phyloP scores from a whole-genome alignment of 2,888 invertebrate species.

The Itoplectis maculator region DNA sequence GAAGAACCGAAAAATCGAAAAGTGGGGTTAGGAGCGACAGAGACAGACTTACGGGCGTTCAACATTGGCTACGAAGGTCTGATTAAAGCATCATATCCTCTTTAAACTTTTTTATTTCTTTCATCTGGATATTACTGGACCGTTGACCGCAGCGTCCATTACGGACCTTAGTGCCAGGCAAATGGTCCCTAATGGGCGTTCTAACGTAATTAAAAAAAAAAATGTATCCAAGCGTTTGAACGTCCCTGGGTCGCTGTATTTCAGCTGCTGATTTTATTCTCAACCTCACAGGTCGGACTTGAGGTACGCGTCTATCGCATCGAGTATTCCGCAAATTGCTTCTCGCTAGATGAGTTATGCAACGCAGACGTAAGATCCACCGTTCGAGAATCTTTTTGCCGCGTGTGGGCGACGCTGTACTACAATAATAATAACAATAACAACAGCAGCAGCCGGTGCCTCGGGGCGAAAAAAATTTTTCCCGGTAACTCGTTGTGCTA shows the following conservation, averaged over 20 bases:
- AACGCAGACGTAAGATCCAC: conserved; percentile 27
- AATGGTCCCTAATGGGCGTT: background rate
- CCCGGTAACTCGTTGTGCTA: conserved; percentile 1
- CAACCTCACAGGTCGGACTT: background rate
- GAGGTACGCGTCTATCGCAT: background rate
- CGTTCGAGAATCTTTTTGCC: conserved; percentile 46
- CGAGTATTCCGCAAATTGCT: conserved; percentile 39
- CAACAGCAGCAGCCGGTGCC: conserved; percentile 2
- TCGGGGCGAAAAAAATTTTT: background rate
- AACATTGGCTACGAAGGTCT: no score
- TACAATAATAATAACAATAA: conserved; percentile 23
- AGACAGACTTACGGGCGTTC: no score
- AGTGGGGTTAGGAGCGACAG: no score
- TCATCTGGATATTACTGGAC: conserved; percentile 3
- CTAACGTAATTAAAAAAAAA: background rate
- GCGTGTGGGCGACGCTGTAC: conserved; percentile 50
- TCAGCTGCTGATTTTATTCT: background rate
- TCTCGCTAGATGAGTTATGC: conserved; percentile 42
- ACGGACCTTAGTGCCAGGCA: background rate
- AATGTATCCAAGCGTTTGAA: conserved; percentile 19
- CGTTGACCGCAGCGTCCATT: background rate
- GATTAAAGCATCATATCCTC: no score
- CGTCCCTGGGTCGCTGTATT: conserved; percentile 13
- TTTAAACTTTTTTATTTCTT: conserved; percentile 32
- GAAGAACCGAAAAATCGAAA: no score